Base-by-base conservation (phyloP, 2,797 vertebrate genomes). In the Bucorvus abyssinicus region DNA sequence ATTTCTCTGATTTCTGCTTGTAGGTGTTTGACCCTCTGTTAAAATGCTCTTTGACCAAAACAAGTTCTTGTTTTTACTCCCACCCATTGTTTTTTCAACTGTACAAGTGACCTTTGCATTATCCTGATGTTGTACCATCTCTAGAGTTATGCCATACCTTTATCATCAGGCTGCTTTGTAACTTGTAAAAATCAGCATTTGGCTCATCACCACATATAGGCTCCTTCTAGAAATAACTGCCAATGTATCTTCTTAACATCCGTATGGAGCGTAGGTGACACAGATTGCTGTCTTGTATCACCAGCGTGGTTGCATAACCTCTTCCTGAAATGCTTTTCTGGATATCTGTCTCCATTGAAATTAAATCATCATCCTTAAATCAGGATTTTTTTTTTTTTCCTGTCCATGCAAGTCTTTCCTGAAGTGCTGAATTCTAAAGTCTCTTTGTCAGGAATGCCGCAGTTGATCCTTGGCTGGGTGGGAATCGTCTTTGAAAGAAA, bases 181-280 rank as follows among this genome's bases (percentile, higher is more conserved):
- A 52, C 70, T 73, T 81, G 11, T 13, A 40, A 74, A 89, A 92
- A 76, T 55, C 20, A 27, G 84, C 38, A 47, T 82, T 84, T 90
- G 5, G 87, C 74, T 95, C 75, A 68, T 83, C 73, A 27, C 67
- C 36, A 22, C 64, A 68, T 40, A 36, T 32, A 16, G 15, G 34
- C 60, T 92, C 24, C 56, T 91, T 84, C 91, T 82, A 20, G 59
- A 90, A 96, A 89, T 93, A 93, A 56, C 86, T 79, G 61, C 50
- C 76, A 67, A 50, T 75, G 9, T 73, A 24, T 91, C 71, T 63
- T 89, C 76, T 71, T 89, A 2, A 32, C n/a, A 85, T 77, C 94
- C 93, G 87, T 92, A 95, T 94, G 92, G 95, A 94, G 92, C 89
- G 93, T 95, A 84, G 86, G 87, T 88, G 93, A 95, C 89, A 91